Evolutionary conservation across 2,888 invertebrate genomes (phyloP), one percentile per base, ranked within the genome.

Genomic region (Callyntrura guangdongensis): DNA sequence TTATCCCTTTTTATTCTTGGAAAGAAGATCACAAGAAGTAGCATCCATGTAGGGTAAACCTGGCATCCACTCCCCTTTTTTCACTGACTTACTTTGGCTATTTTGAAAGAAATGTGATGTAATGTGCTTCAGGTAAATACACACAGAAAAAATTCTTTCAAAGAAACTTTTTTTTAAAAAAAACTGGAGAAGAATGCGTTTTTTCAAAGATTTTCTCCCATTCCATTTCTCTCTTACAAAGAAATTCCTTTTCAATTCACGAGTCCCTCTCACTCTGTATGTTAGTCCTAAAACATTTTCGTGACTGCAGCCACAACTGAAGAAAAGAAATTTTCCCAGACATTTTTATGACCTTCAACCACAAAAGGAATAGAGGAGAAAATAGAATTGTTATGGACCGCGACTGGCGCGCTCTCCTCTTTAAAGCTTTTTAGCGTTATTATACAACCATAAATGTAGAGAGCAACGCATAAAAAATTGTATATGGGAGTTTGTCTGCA

Each of bases 351-450:
- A 79, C 79, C 79, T 74, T 53, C 74, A 67, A 59, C 74, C 74
- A 86, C 86, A 86, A 74, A 86, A 74, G 86, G 56, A 36, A 86
- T 27, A 59, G 53, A 74, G 36, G 74, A 56, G 72, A 69, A 84
- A 86, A 86, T 86, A 86, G 74, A 86, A 85, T 77, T 86, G 86
- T 86, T 86, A 86, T 86, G 74, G 74, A 86, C 86, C 74, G 36
- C 84, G n/a, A n/a, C 69, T 53, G 22, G 47, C 74, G 14, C 53
- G 8, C 45, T 27, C 0, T 27, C 27, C 27, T 49, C 77, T 14
- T 77, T 20, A 17, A 72, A 56, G 49, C 79, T 61, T 79, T 86
- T 79, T 79, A 25, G 77, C 79, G 64, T 86, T 86, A 86, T 86
- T 86, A 79, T 64, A 11, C 47, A 86, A 5, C 79, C 53, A 86